These are phyloP conservation scores for Cephus cinctus DNA, from an alignment of 1,140 invertebrate genomes.

Conservation along the genomic window DNA sequence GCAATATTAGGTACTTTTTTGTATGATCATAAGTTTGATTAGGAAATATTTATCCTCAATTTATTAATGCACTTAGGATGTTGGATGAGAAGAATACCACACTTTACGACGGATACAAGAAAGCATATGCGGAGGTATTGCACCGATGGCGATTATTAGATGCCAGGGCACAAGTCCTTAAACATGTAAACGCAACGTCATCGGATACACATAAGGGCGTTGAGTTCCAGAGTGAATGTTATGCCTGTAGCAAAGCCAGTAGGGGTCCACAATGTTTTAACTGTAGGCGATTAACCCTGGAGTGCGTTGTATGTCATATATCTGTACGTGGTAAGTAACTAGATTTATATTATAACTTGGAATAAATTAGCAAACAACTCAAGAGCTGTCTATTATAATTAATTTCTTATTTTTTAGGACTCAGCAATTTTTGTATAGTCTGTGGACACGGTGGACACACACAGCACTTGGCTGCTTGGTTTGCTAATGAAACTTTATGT, in stretches of 20 bases:
- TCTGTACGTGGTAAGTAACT: conserved; percentile 71
- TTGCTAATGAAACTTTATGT: conserved; percentile 65
- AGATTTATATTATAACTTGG: not conserved
- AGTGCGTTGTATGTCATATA: conserved; percentile 82
- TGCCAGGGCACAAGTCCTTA: conserved; percentile 77
- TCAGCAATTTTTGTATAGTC: conserved; percentile 76
- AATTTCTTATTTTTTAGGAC: conserved; percentile 50
- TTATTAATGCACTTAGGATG: too few relatives aligned
- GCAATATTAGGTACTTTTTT: conserved; percentile 45
- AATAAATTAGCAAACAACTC: conserved; percentile 8
- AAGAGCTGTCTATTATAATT: conserved; percentile 7
- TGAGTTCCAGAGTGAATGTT: conserved; percentile 77
- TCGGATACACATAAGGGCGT: conserved; percentile 66
- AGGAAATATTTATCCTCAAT: conserved; percentile 17
- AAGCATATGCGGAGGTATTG: conserved; percentile 85
- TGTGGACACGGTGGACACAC: conserved; percentile 93
- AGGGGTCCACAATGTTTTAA: conserved; percentile 62
- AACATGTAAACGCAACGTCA: conserved; percentile 65
- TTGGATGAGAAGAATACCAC: conserved; percentile 59
- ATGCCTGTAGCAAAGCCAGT: conserved; percentile 63
- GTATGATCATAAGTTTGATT: not conserved
- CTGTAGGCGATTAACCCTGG: conserved; percentile 71
- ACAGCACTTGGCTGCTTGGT: conserved; percentile 80
- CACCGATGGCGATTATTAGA: conserved; percentile 82
- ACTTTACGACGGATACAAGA: conserved; percentile 84